Percentiles rank a stretch among this genome's conserved stretches.
phyloP scores from a whole-genome alignment of 2,888 invertebrate species.

The Drosophila picticornis region DNA sequence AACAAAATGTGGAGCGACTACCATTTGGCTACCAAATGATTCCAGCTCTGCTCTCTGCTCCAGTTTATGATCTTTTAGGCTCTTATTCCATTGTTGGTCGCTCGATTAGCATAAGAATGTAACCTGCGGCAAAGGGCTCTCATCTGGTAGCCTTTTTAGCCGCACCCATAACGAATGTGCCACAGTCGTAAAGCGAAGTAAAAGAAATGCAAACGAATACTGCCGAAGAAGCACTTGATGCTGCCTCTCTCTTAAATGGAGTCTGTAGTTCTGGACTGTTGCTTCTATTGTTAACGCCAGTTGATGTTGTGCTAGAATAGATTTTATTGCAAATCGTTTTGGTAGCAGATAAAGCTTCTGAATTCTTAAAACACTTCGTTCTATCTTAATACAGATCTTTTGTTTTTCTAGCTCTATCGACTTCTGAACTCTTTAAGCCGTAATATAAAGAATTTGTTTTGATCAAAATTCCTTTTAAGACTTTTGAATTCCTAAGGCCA shows the following conservation, averaged over 20 bases:
- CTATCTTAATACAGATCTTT: slow-evolving; percentile 1
- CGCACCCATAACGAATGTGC: slow-evolving; percentile 62
- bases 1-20: slow-evolving; percentile 65
- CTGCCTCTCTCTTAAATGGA: slow-evolving; percentile 20
- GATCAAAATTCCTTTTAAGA: background rate
- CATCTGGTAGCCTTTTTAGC: slow-evolving; percentile 50
- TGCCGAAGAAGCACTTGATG: slow-evolving; percentile 48
- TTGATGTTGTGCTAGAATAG: slow-evolving; percentile 43
- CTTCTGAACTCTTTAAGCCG: background rate
- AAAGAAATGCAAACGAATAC: slow-evolving; percentile 37
- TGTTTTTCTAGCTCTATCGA: background rate
- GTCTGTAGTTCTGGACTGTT: slow-evolving; percentile 17
- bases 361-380: slow-evolving; percentile 32
- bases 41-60: slow-evolving; percentile 25
- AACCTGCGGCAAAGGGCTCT: slow-evolving; percentile 59
- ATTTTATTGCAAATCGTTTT: slow-evolving; percentile 76
- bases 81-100: slow-evolving; percentile 49
- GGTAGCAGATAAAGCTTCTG: slow-evolving; percentile 65
- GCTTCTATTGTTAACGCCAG: slow-evolving; percentile 15
- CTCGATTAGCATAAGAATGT: slow-evolving; percentile 76
- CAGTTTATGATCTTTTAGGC: slow-evolving; percentile 45
- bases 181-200: slow-evolving; percentile 46
- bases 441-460: background rate
- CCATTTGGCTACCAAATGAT: slow-evolving; percentile 47
- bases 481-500: background rate